phyloP scores from a whole-genome alignment of 2,888 invertebrate genomes.

The Leptinotarsa rubiginosa region DNA sequence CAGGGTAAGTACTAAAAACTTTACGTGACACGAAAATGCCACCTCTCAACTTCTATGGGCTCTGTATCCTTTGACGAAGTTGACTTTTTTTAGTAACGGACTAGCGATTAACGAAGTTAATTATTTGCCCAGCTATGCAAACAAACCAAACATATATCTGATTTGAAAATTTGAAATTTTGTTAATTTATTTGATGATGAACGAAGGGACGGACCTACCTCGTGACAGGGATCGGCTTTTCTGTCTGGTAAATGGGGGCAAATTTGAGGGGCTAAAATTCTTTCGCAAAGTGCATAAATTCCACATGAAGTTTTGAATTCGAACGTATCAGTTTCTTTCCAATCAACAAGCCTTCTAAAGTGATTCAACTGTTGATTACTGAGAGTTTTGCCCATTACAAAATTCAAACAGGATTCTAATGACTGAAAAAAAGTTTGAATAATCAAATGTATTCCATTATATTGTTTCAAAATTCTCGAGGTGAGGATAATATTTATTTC shows the following conservation, averaged over 20 bases:
- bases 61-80: too few relatives aligned
- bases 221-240: slow-evolving; percentile 77
- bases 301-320: slow-evolving; percentile 85
- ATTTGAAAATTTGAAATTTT: too few relatives aligned
- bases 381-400: slow-evolving; percentile 76
- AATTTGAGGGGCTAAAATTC: slow-evolving; percentile 72
- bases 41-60: too few relatives aligned
- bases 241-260: slow-evolving; percentile 67
- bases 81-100: too few relatives aligned
- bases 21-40: too few relatives aligned
- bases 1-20: too few relatives aligned
- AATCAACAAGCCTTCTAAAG: slow-evolving; percentile 69
- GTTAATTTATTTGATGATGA: not conserved
- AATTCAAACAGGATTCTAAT: slow-evolving; percentile 69
- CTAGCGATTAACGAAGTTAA: too few relatives aligned
- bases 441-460: too few relatives aligned
- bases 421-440: slow-evolving; percentile 62
- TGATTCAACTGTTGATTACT: slow-evolving; percentile 67
- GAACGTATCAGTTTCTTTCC: slow-evolving; percentile 68
- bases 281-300: slow-evolving; percentile 80
- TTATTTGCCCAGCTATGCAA: too few relatives aligned
- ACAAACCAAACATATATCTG: too few relatives aligned
- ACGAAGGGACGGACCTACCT: slow-evolving; percentile 64
- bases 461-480: not conserved
- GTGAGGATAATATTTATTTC: not conserved